Evolutionary conservation across 2,113 vertebrate species (phyloP), one percentile per base, ranked within the genome.

Genomic region (Dicerorhinus sumatrensis): DNA sequence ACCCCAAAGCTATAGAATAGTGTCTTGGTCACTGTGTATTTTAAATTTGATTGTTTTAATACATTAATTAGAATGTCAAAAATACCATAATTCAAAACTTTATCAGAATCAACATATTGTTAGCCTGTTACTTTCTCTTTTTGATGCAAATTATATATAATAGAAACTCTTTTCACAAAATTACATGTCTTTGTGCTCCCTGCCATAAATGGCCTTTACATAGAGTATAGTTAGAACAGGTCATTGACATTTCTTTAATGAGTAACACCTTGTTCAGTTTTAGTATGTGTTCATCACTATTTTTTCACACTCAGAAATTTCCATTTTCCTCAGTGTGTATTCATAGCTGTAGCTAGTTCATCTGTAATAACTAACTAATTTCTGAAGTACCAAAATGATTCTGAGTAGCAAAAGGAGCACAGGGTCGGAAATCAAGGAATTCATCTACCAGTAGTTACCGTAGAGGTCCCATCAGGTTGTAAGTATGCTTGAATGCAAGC

Each of bases 351-450:
- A 39, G 27, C 42, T 54, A 62, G 75, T 39, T 54, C 10, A 42
- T 54, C 25, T 86, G 65, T 27, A 91, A 79, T 73, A 81, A 54
- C 11, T 42, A 31, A 42, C 84, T 25, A 33, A 39, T 62, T 72
- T 88, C 27, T 80, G 51, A 95, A 95, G 42, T 70, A 42, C 54
- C 46, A 85, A 80, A 80, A 54, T 42, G 12, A 70, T 80, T 95
- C 20, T 29, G 46, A 62, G n/a, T 70, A 77, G 39, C 13, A 51
- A 75, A 84, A 85, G 54, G 29, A 70, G 31, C 36, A 70, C 18
- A 51, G 70, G 16, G 46, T 91, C 54, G 79, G 33, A 95, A 79
- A 51, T 69, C n/a, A 85, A 69, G 12, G 33, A 65, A 70, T 80
- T 27, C 21, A 60, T 91, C 20, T 36, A 48, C 29, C 27, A 72